Base-by-base conservation (phyloP, 2,113 vertebrate species). In the Thunnus thynnus region DNA sequence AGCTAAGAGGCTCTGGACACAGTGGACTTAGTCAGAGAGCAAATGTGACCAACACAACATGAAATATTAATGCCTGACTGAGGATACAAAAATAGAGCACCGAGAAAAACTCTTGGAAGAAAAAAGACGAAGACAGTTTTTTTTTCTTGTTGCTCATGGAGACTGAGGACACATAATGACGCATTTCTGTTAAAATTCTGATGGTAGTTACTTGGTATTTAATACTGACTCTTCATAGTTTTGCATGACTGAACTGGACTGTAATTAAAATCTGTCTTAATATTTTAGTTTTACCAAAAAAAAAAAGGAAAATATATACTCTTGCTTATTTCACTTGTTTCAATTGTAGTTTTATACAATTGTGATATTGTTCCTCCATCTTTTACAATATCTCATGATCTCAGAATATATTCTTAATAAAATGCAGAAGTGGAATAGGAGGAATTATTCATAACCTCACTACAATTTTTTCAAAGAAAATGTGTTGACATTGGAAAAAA, bases 11-110 rank as follows among this genome's bases (percentile, higher is more conserved):
- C 41, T 66, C 77, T 78, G 87, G 80, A 80, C 86, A 80, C 70
- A 27, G 73, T 80, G 82, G 85, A 83, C 60, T 78, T 25, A 22
- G 63, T 67, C 81, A 51, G 56, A 80, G 64, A 68, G 72, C 76
- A 84, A 87, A 80, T 50, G 47, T 76, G 77, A 82, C 72, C 78
- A 74, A 87, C 82, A 55, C 60, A 74, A 78, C 60, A 86, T 92
- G 83, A 87, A 92, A 90, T 90, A 93, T 92, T 87, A 80, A 94
- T 83, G 89, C 71, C 52, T 44, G 66, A 41, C 68, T 56, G 72
- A 72, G 73, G 77, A 70, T 83, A 18, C 47, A 84, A 86, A 92
- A 90, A 92, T 90, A 92, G 86, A 89, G 61, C 4, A 32, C 68
- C 60, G 44, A 27, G 56, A 82, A 71, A 78, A 84, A 81, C 72